Percentiles rank a stretch among this genome's conserved stretches.
phyloP scores from a whole-genome alignment of 2,888 invertebrate genomes.

The Thymelicus sylvestris region DNA sequence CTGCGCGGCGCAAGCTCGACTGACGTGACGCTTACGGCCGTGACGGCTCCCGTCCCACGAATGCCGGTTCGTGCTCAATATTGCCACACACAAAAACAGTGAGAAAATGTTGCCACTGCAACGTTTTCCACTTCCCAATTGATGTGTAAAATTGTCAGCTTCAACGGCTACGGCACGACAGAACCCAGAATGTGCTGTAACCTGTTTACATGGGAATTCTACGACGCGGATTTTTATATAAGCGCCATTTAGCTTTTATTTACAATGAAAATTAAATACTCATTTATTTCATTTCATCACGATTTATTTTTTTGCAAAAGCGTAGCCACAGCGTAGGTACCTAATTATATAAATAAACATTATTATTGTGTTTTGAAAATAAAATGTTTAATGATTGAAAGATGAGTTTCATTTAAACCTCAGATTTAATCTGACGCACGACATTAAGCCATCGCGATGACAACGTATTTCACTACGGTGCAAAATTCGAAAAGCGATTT shows the following conservation, averaged over 20 bases:
- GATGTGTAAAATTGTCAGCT: too few species aligned
- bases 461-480: slow-evolving; percentile 61
- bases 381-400: neutral
- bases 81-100: slow-evolving; percentile 16
- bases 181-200: too few species aligned
- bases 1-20: slow-evolving; percentile 71
- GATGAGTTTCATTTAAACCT: neutral
- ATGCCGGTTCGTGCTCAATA: slow-evolving; percentile 24
- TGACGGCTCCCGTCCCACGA: slow-evolving; percentile 50
- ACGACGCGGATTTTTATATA: too few species aligned
- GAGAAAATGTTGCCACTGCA: slow-evolving; percentile 10
- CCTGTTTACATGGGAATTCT: too few species aligned
- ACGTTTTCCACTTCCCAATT: neutral
- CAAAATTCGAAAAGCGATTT: slow-evolving; percentile 79
- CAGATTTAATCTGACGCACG: slow-evolving; percentile 21
- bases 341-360: too few species aligned
- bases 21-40: slow-evolving; percentile 48
- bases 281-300: too few species aligned
- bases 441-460: slow-evolving; percentile 70
- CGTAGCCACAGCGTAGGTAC: too few species aligned
- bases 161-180: too few species aligned
- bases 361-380: too few species aligned
- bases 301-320: too few species aligned
- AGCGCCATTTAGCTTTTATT: too few species aligned
- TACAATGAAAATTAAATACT: too few species aligned